Conservation (phyloP, 2,888 invertebrate species). For the Lepeophtheirus nordmannii region DNA sequence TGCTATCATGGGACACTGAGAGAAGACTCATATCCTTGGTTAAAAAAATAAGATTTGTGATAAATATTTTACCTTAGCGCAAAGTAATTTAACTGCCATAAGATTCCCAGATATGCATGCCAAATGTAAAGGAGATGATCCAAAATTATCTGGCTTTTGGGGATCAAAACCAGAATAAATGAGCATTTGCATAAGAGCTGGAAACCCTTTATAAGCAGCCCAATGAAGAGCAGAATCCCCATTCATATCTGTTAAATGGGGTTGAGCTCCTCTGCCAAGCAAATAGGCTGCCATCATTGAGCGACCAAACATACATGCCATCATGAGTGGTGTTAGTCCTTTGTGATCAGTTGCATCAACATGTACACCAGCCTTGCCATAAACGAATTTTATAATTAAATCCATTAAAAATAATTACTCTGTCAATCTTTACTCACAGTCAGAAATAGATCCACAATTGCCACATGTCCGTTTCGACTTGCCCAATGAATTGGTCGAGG, state of each 20-base stretch:
- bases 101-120: slow-evolving; percentile 76
- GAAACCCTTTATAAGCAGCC: slow-evolving; percentile 78
- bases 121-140: slow-evolving; percentile 75
- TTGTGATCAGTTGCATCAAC: slow-evolving; percentile 81
- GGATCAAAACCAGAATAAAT: slow-evolving; percentile 81
- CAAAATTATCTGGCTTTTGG: slow-evolving; percentile 77
- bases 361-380: slow-evolving; percentile 57
- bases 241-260: slow-evolving; percentile 72
- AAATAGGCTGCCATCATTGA: slow-evolving; percentile 77
- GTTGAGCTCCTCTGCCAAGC: slow-evolving; percentile 71
- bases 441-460: slow-evolving; percentile 56
- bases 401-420: neutral
- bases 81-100: slow-evolving; percentile 66
- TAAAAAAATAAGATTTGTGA: neutral
- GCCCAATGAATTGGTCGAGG: slow-evolving; percentile 88
- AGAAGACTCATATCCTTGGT: neutral
- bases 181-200: slow-evolving; percentile 66
- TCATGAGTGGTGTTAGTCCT: slow-evolving; percentile 70
- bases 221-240: slow-evolving; percentile 84
- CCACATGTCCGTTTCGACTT: slow-evolving; percentile 76
- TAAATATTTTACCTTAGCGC: slow-evolving; percentile 53
- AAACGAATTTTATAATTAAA: slow-evolving; percentile 12
- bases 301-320: slow-evolving; percentile 81
- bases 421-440: slow-evolving; percentile 34
- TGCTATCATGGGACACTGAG: neutral